These are phyloP conservation scores for Dolomedes plantarius DNA, from an alignment of 2,888 invertebrate species.

Conservation along the genomic window DNA sequence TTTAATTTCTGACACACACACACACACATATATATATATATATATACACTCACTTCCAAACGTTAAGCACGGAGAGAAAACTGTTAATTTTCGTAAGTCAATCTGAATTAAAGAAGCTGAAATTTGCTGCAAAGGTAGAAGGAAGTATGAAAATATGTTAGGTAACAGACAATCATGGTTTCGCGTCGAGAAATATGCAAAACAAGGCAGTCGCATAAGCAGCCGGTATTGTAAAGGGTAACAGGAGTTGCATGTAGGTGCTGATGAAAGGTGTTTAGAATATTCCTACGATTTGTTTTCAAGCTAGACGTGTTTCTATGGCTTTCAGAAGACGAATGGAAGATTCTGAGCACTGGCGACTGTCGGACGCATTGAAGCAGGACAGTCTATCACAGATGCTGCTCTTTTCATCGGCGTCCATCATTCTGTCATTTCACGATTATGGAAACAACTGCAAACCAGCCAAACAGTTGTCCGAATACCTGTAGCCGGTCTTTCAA, in stretches of 20 bases:
- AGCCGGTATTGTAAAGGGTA: neutral
- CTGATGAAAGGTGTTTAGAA: conserved; percentile 17
- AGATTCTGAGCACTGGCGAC: conserved; percentile 13
- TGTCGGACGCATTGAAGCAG: conserved; percentile 12
- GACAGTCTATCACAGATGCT: conserved; percentile 14
- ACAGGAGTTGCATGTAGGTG: conserved; percentile 12
- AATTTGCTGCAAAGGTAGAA: conserved; percentile 13
- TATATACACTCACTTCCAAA: conserved; percentile 13
- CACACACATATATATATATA: too few species aligned
- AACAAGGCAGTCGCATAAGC: neutral
- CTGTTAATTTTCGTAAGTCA: conserved; percentile 10
- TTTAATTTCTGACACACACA: too few species aligned
- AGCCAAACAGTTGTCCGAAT: neutral
- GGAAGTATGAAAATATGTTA: conserved; percentile 28
- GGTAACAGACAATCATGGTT: conserved; percentile 7
- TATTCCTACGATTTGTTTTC: conserved; percentile 5
- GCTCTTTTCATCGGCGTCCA: conserved; percentile 12
- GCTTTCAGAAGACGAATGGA: conserved; percentile 26
- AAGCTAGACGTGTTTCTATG: conserved; percentile 6
- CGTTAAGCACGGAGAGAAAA: conserved; percentile 6
- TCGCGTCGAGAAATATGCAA: conserved; percentile 19
- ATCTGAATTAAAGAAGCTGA: conserved; percentile 5
- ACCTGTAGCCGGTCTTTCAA: neutral
- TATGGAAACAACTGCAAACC: conserved; percentile 8
- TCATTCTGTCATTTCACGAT: conserved; percentile 2